Evolutionary conservation across 1,140 invertebrate species (phyloP).

Genomic region (Neuroterus valhalla): DNA sequence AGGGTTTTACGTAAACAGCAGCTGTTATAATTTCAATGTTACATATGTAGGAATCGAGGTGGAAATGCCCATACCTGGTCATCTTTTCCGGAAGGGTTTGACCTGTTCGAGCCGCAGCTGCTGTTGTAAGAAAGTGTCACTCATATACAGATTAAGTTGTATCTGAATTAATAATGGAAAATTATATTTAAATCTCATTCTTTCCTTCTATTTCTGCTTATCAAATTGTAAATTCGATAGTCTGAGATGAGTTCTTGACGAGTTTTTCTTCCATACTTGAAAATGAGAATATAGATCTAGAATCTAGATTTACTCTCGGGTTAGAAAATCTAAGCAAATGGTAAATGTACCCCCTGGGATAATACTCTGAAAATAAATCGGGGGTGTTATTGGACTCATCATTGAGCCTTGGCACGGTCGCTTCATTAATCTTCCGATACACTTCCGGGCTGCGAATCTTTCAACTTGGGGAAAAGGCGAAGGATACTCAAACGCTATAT

Average conservation of each 20-base stretch:
- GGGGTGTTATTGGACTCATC: background rate
- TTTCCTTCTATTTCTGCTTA: background rate
- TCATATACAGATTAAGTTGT: background rate
- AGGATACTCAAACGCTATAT: background rate
- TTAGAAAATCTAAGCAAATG: background rate
- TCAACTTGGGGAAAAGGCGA: slow-evolving; percentile 23
- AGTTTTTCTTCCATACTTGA: background rate
- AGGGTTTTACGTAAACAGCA: slow-evolving; percentile 67
- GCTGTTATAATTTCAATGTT: slow-evolving; percentile 53
- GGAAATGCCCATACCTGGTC: slow-evolving; percentile 26
- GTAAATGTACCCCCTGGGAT: background rate
- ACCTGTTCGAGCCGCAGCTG: slow-evolving; percentile 65
- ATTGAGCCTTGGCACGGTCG: slow-evolving; percentile 25
- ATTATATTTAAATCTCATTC: background rate
- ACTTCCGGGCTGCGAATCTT: slow-evolving; percentile 41
- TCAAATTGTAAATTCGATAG: too few species aligned
- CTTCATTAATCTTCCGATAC: slow-evolving; percentile 44
- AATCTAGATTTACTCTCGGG: background rate
- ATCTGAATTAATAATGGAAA: background rate
- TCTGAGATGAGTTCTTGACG: too few species aligned
- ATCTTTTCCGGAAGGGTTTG: slow-evolving; percentile 53
- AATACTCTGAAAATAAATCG: slow-evolving; percentile 21
- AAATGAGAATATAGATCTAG: background rate
- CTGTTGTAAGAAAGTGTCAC: background rate
- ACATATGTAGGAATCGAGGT: slow-evolving; percentile 32